Conservation (phyloP, 2,888 invertebrate genomes). For the Imbricaverruca yamaguchii region DNA sequence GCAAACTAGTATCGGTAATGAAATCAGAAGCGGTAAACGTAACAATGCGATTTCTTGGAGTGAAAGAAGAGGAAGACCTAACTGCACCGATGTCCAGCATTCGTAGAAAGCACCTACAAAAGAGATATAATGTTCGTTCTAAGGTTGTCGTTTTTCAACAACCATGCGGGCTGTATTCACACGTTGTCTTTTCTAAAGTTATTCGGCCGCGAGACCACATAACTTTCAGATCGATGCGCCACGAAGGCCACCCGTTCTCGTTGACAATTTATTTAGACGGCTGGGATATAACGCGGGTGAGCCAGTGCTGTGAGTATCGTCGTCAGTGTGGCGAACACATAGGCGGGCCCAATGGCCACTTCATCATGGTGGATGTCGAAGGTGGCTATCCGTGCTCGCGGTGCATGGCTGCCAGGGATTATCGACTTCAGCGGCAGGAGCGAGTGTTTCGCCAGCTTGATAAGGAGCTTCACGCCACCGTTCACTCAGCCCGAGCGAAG, state of each 20-base stretch:
- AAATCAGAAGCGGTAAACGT: not conserved
- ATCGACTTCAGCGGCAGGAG: not conserved
- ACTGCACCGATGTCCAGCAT: not conserved
- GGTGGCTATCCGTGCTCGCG: not conserved
- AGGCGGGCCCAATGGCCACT: not conserved
- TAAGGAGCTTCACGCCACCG: not conserved
- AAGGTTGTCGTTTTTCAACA: slow-evolving; percentile 8
- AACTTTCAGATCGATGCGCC: slow-evolving; percentile 1
- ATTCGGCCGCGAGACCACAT: slow-evolving; percentile 3
- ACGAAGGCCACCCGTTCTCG: not conserved
- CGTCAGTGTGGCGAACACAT: slow-evolving; percentile 1
- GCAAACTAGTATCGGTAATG: not conserved
- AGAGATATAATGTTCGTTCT: not conserved
- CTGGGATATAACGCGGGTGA: not conserved
- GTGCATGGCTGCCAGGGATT: not conserved
- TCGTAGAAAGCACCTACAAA: not conserved
- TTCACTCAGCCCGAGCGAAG: not conserved
- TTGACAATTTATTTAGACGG: not conserved
- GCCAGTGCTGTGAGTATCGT: slow-evolving; percentile 14
- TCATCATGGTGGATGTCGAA: slow-evolving; percentile 8
- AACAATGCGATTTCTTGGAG: not conserved
- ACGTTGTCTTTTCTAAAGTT: not conserved
- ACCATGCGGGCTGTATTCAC: not conserved
- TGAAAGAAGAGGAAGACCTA: not conserved
- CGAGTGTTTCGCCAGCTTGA: not conserved